Percentiles rank a stretch among this genome's conserved stretches.
phyloP scores from a whole-genome alignment of 2,888 invertebrate species.

The Lasius fuliginosus region DNA sequence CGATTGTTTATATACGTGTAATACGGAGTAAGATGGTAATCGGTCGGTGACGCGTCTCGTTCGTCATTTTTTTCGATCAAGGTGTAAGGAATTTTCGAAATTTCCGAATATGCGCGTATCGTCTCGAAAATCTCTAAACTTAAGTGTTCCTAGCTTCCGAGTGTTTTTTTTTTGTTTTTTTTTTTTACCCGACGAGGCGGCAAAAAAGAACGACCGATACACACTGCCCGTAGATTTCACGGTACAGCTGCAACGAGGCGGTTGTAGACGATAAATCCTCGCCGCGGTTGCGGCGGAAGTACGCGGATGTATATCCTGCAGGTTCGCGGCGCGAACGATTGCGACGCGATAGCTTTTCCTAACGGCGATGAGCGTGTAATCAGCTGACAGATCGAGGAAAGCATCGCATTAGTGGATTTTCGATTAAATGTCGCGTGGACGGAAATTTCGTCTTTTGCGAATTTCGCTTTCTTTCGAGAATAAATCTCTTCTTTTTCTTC shows the following conservation, averaged over 20 bases:
- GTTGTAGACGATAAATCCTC: constrained; percentile 62
- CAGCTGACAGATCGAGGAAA: neutral
- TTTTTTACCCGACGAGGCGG: constrained; percentile 7
- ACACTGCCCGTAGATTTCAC: constrained; percentile 58
- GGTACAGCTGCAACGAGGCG: constrained; percentile 61
- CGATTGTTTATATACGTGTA: neutral
- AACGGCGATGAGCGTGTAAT: neutral
- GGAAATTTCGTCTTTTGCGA: neutral
- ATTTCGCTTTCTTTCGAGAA: neutral
- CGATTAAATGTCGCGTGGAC: neutral
- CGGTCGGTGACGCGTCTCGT: neutral
- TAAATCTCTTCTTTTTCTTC: neutral
- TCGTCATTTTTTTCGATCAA: neutral
- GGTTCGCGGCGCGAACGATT: constrained; percentile 46
- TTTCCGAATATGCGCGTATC: neutral
- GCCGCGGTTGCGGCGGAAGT: constrained; percentile 56
- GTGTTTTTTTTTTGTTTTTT: constrained; percentile 35
- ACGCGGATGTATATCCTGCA: constrained; percentile 57
- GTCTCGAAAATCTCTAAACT: neutral
- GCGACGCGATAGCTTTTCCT: constrained; percentile 22
- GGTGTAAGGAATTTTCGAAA: neutral
- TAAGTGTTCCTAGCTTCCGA: neutral
- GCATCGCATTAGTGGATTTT: neutral
- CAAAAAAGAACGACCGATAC: constrained; percentile 55
- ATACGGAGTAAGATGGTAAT: neutral